Evolutionary conservation across 2,113 vertebrate species (phyloP).

Genomic region (Phaetusa simplex): DNA sequence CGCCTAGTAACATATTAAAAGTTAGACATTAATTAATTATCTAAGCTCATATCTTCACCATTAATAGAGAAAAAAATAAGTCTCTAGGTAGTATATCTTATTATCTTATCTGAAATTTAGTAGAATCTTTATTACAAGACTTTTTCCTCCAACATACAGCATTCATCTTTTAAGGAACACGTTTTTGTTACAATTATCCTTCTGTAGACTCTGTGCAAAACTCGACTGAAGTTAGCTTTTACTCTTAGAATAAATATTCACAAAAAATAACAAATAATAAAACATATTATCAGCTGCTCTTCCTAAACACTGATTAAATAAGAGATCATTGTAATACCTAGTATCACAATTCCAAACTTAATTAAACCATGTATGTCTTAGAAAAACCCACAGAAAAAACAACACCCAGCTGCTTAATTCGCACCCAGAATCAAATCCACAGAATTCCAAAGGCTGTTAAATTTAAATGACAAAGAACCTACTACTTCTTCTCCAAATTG

Average conservation of each 20-base stretch:
- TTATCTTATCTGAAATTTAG: background rate
- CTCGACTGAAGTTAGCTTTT: background rate
- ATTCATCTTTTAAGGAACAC: background rate
- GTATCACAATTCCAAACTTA: background rate
- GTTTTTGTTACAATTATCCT: background rate
- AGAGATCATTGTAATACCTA: background rate
- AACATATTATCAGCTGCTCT: background rate
- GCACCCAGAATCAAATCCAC: background rate
- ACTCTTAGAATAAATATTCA: background rate
- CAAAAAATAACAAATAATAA: background rate
- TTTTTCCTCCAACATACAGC: background rate
- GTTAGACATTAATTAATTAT: background rate
- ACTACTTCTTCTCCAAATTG: background rate
- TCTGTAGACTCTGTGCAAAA: background rate
- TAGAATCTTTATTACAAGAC: background rate
- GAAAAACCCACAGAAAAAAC: background rate
- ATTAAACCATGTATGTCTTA: background rate
- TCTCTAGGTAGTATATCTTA: background rate
- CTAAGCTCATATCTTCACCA: background rate
- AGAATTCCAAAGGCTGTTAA: background rate
- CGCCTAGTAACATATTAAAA: background rate
- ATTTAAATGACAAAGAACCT: constrained; percentile 26
- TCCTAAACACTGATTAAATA: background rate
- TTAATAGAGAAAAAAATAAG: background rate
- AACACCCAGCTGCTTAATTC: background rate